A percentile compares a stretch with the other conserved stretches of the same genome.
These are phyloP conservation scores for Theristicus caerulescens DNA, from an alignment of 2,113 vertebrate genomes.

Conservation along the genomic window DNA sequence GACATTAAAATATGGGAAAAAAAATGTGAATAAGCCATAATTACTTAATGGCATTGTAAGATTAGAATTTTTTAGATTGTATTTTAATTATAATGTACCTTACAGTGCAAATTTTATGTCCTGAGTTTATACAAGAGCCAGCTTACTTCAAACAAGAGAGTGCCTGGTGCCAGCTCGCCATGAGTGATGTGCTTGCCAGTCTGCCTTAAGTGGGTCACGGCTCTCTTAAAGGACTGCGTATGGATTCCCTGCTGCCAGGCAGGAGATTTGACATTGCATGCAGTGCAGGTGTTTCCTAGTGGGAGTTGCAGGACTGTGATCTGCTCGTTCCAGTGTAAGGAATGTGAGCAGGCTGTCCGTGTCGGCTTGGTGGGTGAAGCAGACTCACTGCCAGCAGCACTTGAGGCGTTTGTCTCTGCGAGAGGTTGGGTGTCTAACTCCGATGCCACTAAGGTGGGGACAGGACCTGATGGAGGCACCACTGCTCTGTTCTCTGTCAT, in stretches of 20 bases:
- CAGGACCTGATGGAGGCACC: not conserved
- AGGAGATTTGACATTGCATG: not conserved
- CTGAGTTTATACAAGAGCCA: not conserved
- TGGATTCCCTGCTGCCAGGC: not conserved
- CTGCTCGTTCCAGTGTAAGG: not conserved
- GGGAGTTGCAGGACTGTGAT: not conserved
- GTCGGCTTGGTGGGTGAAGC: not conserved
- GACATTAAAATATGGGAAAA: not conserved
- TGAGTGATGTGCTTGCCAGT: not conserved
- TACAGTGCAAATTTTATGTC: not conserved
- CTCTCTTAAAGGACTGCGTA: not conserved
- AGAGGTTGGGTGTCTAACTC: fast-evolving
- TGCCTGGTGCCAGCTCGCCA: not conserved
- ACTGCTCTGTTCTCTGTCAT: not conserved
- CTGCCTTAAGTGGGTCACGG: not conserved
- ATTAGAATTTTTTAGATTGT: not conserved
- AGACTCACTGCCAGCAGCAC: not conserved
- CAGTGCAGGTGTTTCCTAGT: not conserved
- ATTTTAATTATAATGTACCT: not conserved
- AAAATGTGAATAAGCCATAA: not conserved
- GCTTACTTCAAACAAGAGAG: not conserved
- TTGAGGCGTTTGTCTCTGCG: not conserved
- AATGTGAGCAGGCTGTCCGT: not conserved
- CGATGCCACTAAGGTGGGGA: not conserved
- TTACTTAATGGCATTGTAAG: not conserved